These are phyloP conservation scores for Axea sp. DNA, from an alignment of 2,888 invertebrate genomes.

Conservation along the genomic window DNA sequence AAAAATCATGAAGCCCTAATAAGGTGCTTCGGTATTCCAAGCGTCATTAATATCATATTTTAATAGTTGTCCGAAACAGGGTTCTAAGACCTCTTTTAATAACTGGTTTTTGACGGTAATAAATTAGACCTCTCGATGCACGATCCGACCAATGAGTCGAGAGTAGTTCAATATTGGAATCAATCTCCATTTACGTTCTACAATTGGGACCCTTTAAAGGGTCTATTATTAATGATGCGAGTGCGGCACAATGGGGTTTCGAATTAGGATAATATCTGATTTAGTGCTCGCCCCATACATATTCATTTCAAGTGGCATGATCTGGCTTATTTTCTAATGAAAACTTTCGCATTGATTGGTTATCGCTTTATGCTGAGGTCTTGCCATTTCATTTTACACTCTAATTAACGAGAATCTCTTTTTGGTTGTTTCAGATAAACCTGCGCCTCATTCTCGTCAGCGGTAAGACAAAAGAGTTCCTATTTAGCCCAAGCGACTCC, in stretches of 20 bases:
- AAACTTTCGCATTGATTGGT: conserved; percentile 15
- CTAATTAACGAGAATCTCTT: conserved; percentile 26
- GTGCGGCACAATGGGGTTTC: conserved; percentile 20
- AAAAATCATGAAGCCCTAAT: background rate
- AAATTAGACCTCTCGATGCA: conserved; percentile 12
- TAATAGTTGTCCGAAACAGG: background rate
- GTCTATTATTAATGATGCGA: conserved; percentile 38
- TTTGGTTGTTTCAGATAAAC: conserved; percentile 91
- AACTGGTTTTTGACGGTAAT: conserved; percentile 4
- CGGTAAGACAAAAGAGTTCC: conserved; percentile 99
- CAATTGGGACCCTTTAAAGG: conserved; percentile 34
- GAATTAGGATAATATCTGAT: conserved; percentile 37
- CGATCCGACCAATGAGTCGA: background rate
- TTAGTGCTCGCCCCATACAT: conserved; percentile 14
- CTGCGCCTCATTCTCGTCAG: conserved; percentile 98
- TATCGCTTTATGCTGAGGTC: background rate
- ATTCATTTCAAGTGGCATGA: conserved; percentile 29
- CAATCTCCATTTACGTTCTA: conserved; percentile 19
- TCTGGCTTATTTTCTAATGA: conserved; percentile 29
- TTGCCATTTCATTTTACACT: background rate
- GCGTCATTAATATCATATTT: conserved; percentile 1
- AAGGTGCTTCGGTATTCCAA: background rate
- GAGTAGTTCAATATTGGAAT: conserved; percentile 33
- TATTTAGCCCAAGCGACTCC: conserved; percentile 97
- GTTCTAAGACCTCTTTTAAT: too few species aligned